These are phyloP conservation scores for Drosophila helvetica DNA, from an alignment of 2,888 invertebrate species.

Conservation along the genomic window DNA sequence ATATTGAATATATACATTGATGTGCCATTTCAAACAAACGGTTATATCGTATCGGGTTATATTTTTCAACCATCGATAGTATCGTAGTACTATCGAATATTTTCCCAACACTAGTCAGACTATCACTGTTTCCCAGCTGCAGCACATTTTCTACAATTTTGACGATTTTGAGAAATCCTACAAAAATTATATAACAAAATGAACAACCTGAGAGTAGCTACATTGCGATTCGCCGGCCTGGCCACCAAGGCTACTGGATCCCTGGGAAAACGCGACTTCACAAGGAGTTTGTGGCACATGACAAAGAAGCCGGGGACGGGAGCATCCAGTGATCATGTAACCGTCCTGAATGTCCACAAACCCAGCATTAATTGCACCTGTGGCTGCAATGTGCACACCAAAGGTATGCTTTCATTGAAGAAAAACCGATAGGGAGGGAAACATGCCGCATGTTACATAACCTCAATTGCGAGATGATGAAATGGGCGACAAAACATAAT, in stretches of 20 bases:
- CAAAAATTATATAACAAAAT: conserved; percentile 85
- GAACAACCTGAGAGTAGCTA: conserved; percentile 88
- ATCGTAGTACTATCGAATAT: too few relatives aligned
- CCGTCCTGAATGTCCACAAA: conserved; percentile 85
- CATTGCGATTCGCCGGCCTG: conserved; percentile 85
- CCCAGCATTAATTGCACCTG: conserved; percentile 88
- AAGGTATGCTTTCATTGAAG: conserved; percentile 85
- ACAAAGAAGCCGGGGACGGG: conserved; percentile 83
- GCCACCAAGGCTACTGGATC: conserved; percentile 70
- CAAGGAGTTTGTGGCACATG: conserved; percentile 90
- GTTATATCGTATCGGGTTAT: too few relatives aligned
- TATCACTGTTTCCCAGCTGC: too few relatives aligned
- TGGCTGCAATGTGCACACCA: conserved; percentile 90
- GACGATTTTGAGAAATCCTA: neutral
- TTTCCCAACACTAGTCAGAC: too few relatives aligned
- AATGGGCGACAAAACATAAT: conserved; percentile 29
- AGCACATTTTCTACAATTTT: too few relatives aligned
- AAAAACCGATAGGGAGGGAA: neutral
- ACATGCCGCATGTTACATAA: conserved; percentile 70
- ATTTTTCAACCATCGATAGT: too few relatives aligned
- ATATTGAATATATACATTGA: too few relatives aligned
- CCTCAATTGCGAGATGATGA: conserved; percentile 65
- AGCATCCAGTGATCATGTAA: conserved; percentile 74
- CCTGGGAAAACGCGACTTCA: conserved; percentile 86
- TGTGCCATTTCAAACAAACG: too few relatives aligned